Base-by-base conservation (phyloP, 2,797 vertebrate genomes). In the Dendrocincla tyrannina region DNA sequence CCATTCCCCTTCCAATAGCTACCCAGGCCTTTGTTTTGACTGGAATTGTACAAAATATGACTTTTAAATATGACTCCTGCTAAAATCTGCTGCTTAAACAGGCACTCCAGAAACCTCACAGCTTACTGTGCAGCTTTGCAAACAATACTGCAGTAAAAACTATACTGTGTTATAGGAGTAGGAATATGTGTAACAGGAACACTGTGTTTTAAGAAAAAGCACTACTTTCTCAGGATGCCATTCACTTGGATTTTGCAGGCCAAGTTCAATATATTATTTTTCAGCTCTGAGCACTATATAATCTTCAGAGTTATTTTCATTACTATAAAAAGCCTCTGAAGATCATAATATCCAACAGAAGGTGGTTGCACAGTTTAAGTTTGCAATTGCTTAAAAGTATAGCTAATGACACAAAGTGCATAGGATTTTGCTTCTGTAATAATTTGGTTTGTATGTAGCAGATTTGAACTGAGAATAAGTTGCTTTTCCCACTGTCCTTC, bases 11-110 rank as follows among this genome's bases (percentile, higher is more conserved):
- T 90, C 80, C 20, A 5, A 49, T 6, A 90, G 73, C 83, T 91
- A 74, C 58, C 44, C 64, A 60, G 79, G 60, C 88, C 64, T 90
- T 91, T 86, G 93, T 91, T 96, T 80, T 88, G 85, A 85, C 79
- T 63, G 22, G 56, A 70, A 62, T 10, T 84, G 56, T 50, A 77
- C 47, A 90, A 95, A 93, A 84, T 68, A 63, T 0, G 2, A 42
- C 66, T 81, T 77, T 86, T 64, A 87, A 94, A 70, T 85, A 79
- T 0, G 6, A 75, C 49, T 91, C 58, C 68, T 85, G 30, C n/a
- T 93, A 91, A 56, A 41, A 85, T 77, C 79, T 86, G 64, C 85
- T 90, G 62, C 89, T 88, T 59, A 66, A 88, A 74, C 1, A 88
- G 73, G 72, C 18, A 28, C 50, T 74, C 41, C 72, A 85, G 79